Evolutionary conservation across 2,888 invertebrate species (phyloP).

Genomic region (Spisula subtruncata): DNA sequence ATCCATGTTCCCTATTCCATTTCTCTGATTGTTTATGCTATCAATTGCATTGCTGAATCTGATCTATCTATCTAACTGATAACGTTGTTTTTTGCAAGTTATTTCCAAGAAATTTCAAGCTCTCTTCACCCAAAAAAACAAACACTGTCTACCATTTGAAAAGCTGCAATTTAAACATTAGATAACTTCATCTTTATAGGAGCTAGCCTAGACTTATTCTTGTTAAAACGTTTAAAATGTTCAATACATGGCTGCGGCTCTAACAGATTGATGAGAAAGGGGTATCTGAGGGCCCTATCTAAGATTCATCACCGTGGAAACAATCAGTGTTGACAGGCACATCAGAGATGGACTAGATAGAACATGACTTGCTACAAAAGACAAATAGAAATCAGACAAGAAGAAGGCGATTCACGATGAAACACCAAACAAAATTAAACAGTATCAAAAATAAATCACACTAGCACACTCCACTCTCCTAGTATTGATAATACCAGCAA

Average conservation of each 20-base stretch:
- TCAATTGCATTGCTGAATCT: slow-evolving; percentile 8
- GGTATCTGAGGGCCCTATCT: slow-evolving; percentile 27
- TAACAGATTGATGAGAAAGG: slow-evolving; percentile 20
- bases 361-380: slow-evolving; percentile 27
- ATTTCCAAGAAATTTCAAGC: background rate
- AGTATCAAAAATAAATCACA: slow-evolving; percentile 27
- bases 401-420: background rate
- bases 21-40: slow-evolving; percentile 5
- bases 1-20: background rate
- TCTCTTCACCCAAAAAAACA: background rate
- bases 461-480: no score
- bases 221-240: slow-evolving; percentile 12
- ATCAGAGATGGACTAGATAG: slow-evolving; percentile 53
- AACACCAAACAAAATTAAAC: background rate
- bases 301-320: slow-evolving; percentile 26
- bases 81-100: background rate
- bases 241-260: background rate
- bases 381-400: slow-evolving; percentile 28
- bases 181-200: background rate
- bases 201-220: background rate
- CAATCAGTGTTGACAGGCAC: slow-evolving; percentile 38
- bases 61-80: background rate
- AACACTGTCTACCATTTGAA: background rate
- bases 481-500: background rate
- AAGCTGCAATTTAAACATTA: slow-evolving; percentile 15